Conservation (phyloP, 1,140 invertebrate species). For the Reticulitermes speratus region DNA sequence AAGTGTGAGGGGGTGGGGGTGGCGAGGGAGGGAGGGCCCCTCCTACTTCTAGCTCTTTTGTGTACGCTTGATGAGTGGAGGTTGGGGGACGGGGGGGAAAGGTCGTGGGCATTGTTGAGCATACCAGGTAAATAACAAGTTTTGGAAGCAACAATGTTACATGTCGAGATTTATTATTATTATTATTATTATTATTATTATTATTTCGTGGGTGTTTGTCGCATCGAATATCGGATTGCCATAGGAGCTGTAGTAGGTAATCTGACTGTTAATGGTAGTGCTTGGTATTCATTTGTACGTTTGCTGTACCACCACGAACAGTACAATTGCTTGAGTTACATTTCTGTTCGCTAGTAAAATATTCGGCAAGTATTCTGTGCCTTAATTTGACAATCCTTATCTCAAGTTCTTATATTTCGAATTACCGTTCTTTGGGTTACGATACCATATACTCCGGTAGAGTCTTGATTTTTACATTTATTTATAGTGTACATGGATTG, state of each 20-base stretch:
- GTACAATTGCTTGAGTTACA: too few species aligned
- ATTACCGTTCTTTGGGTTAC: too few species aligned
- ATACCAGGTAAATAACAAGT: neutral
- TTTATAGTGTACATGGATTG: too few species aligned
- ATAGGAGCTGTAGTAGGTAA: neutral
- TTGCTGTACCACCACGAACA: too few species aligned
- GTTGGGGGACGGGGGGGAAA: neutral
- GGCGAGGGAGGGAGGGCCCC: neutral
- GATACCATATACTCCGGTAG: too few species aligned
- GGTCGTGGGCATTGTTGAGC: constrained; percentile 12
- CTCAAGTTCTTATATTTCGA: too few species aligned
- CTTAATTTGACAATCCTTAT: too few species aligned
- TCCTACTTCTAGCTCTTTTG: constrained; percentile 3
- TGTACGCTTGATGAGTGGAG: neutral
- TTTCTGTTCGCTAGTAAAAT: too few species aligned
- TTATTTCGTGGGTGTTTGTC: neutral
- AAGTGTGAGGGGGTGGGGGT: neutral
- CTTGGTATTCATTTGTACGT: too few species aligned
- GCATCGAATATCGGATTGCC: neutral
- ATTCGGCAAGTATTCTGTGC: too few species aligned
- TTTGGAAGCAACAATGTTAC: neutral
- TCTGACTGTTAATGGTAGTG: neutral
- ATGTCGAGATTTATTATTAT: constrained; percentile 9
- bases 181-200: too few species aligned
- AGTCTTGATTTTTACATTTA: too few species aligned